These are phyloP conservation scores for Calephelis virginiensis DNA, from an alignment of 1,140 invertebrate species.

Conservation along the genomic window DNA sequence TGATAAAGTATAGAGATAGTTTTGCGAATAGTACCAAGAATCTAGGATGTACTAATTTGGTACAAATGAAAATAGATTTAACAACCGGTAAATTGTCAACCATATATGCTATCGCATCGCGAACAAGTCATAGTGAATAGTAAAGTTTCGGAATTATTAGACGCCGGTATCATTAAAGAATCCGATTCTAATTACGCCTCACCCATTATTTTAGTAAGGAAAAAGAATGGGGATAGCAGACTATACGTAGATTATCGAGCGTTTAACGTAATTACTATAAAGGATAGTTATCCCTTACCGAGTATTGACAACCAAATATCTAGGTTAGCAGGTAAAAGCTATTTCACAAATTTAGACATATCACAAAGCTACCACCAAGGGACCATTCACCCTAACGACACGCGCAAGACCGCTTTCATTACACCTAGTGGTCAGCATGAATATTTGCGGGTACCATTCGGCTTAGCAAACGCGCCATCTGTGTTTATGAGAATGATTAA, in stretches of 20 bases:
- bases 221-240: slow-evolving; percentile 33
- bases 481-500: slow-evolving; percentile 35
- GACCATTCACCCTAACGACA: slow-evolving; percentile 27
- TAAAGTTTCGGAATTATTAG: slow-evolving; percentile 32
- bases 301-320: slow-evolving; percentile 38
- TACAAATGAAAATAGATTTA: slow-evolving; percentile 34
- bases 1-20: slow-evolving; percentile 24
- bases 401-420: slow-evolving; percentile 44
- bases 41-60: slow-evolving; percentile 30
- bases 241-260: slow-evolving; percentile 46
- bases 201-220: slow-evolving; percentile 33
- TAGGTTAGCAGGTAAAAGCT: slow-evolving; percentile 35
- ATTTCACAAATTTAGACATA: slow-evolving; percentile 56
- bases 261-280: slow-evolving; percentile 45
- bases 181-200: slow-evolving; percentile 35
- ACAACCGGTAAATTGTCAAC: slow-evolving; percentile 32
- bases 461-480: slow-evolving; percentile 43
- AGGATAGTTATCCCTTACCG: slow-evolving; percentile 46
- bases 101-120: slow-evolving; percentile 33
- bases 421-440: slow-evolving; percentile 52
- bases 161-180: slow-evolving; percentile 31
- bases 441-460: slow-evolving; percentile 41
- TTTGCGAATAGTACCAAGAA: slow-evolving; percentile 31
- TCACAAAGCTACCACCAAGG: slow-evolving; percentile 73
- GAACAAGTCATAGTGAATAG: slow-evolving; percentile 30